Evolutionary conservation across 2,113 vertebrate species (phyloP).

Genomic region (Phalacrocorax brasilianus): DNA sequence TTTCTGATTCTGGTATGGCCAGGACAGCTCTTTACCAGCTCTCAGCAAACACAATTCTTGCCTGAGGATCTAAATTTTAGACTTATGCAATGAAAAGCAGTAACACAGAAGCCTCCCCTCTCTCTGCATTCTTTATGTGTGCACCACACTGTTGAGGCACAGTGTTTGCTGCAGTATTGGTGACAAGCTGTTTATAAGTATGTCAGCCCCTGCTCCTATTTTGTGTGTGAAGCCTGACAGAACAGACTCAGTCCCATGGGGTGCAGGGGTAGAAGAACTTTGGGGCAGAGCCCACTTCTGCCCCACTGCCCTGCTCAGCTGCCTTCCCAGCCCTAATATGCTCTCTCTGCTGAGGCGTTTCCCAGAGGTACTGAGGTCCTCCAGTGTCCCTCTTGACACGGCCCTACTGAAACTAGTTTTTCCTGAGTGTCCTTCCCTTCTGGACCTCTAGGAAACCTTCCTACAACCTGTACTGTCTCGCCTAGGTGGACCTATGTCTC

Average conservation of each 20-base stretch:
- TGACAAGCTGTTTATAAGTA: background rate
- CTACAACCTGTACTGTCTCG: background rate
- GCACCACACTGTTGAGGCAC: rapidly evolving
- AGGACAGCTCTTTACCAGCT: background rate
- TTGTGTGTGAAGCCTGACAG: background rate
- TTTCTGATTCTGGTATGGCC: background rate
- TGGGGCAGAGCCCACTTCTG: rapidly evolving
- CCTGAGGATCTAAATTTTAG: background rate
- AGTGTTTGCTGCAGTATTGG: background rate
- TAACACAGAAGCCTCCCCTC: background rate
- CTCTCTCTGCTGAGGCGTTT: background rate
- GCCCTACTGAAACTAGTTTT: background rate
- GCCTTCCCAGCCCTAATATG: background rate
- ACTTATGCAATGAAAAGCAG: rapidly evolving
- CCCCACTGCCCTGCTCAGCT: rapidly evolving
- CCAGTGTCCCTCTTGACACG: background rate
- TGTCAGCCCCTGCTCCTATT: background rate
- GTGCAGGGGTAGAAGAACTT: background rate
- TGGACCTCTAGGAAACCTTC: background rate
- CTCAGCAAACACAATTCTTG: background rate
- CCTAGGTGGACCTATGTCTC: background rate
- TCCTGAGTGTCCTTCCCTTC: background rate
- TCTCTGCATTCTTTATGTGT: background rate
- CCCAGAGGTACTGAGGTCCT: background rate
- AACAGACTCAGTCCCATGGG: rapidly evolving